Percentiles rank a stretch among this genome's conserved stretches.
phyloP scores from a whole-genome alignment of 2,888 invertebrate species.

The Drosophila gaucha region DNA sequence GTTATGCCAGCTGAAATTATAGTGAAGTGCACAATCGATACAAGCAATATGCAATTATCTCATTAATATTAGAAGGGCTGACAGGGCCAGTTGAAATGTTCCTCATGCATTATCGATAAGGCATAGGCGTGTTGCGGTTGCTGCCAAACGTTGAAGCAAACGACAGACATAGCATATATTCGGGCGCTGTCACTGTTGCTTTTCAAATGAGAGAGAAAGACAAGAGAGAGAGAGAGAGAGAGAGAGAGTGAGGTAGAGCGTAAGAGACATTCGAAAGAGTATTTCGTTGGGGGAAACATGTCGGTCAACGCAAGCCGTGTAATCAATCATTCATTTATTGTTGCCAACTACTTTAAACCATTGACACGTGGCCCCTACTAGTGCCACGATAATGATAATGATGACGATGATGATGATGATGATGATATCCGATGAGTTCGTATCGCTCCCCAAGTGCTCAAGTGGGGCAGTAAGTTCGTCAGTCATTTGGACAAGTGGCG shows the following conservation, averaged over 20 bases:
- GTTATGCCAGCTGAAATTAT: slow-evolving; percentile 3
- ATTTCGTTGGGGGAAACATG: slow-evolving; percentile 1
- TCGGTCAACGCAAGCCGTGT: slow-evolving; percentile 23
- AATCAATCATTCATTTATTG: slow-evolving; percentile 75
- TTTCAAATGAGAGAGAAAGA: background rate
- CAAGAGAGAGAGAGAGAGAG: background rate
- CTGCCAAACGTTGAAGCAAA: slow-evolving; percentile 3
- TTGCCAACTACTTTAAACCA: slow-evolving; percentile 62
- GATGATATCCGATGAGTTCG: slow-evolving; percentile 2
- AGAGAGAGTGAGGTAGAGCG: background rate
- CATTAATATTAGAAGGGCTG: slow-evolving; percentile 14
- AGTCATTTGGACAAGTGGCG: slow-evolving; percentile 33
- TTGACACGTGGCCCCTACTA: slow-evolving; percentile 41
- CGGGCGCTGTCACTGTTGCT: slow-evolving; percentile 1
- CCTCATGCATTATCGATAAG: slow-evolving; percentile 20
- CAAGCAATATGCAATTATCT: slow-evolving; percentile 30
- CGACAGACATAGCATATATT: no score
- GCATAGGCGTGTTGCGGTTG: slow-evolving; percentile 26
- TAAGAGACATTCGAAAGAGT: background rate
- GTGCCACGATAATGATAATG: slow-evolving; percentile 1
- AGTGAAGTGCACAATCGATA: slow-evolving; percentile 34
- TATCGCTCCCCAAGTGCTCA: slow-evolving; percentile 23
- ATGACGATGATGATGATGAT: slow-evolving; percentile 18
- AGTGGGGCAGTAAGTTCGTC: slow-evolving; percentile 35
- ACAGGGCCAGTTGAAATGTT: slow-evolving; percentile 10